Conservation (phyloP, 2,113 vertebrate species). For the Geococcyx californianus region DNA sequence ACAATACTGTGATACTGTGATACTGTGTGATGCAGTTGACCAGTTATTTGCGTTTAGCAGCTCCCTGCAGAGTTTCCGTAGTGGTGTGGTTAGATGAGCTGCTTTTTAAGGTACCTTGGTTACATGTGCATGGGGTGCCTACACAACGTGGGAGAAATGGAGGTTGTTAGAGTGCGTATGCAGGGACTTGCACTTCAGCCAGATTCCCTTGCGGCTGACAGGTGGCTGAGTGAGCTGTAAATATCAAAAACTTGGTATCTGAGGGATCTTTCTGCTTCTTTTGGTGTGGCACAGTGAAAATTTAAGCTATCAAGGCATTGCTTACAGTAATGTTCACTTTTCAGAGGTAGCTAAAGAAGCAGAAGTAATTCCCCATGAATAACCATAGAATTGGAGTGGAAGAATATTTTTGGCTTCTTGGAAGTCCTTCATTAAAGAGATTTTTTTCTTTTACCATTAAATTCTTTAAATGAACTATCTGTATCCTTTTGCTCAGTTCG, state of each 20-base stretch:
- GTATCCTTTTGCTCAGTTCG: background rate
- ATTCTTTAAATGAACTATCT: background rate
- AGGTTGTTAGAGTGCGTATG: fast-evolving
- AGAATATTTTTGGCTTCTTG: background rate
- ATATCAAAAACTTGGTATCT: too few species aligned
- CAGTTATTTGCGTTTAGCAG: background rate
- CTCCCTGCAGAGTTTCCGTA: fast-evolving
- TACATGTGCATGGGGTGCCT: fast-evolving
- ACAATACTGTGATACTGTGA: too few species aligned
- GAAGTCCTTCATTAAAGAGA: background rate
- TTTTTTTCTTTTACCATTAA: background rate
- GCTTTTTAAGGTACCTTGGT: too few species aligned
- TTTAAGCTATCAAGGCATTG: background rate
- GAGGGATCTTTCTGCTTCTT: background rate
- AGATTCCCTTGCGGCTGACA: fast-evolving
- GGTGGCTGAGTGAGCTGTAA: background rate
- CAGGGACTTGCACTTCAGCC: background rate
- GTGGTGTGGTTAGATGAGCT: fast-evolving
- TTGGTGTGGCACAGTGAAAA: background rate
- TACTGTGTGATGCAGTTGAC: too few species aligned
- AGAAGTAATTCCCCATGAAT: background rate
- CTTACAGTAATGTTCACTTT: background rate
- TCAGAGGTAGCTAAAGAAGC: background rate
- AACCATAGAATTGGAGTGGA: background rate
- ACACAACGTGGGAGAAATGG: background rate